Evolutionary conservation across 2,797 vertebrate species (phyloP).

Genomic region (Gouania willdenowi): DNA sequence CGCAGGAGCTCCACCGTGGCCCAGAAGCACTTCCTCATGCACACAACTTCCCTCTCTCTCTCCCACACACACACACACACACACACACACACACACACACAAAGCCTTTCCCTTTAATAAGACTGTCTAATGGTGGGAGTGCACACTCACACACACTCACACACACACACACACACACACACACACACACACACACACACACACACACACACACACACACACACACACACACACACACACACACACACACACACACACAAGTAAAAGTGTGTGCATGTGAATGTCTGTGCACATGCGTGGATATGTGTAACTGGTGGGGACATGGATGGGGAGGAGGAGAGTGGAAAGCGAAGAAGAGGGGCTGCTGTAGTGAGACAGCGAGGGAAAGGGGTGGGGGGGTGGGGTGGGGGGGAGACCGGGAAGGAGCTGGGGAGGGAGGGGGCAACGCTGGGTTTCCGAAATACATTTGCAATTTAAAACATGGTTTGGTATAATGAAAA

Average conservation of each 20-base stretch:
- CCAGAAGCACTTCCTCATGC: conserved; percentile 71
- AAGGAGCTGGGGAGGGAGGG: conserved; percentile 39
- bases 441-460: conserved; percentile 60
- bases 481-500: conserved; percentile 97
- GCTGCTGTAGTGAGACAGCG: conserved; percentile 57
- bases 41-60: conserved; percentile 46
- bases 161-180: no score
- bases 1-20: conserved; percentile 64
- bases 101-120: conserved; percentile 61
- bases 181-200: no score
- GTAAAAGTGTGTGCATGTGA: conserved; percentile 5
- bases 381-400: conserved; percentile 23
- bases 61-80: conserved; percentile 45
- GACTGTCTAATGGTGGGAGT: conserved; percentile 69
- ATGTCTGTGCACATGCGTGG: conserved; percentile 5
- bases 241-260: conserved; percentile 13
- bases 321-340: conserved; percentile 47
- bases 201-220: neutral
- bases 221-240: conserved; percentile 18
- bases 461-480: conserved; percentile 97
- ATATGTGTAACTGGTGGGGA: conserved; percentile 51
- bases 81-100: conserved; percentile 46
- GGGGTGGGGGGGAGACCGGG: conserved; percentile 36
- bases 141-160: conserved; percentile 18
- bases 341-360: conserved; percentile 29